Percentiles rank a stretch among this genome's conserved stretches.
These are phyloP conservation scores for Schlechtendalia chinensis DNA, from an alignment of 1,140 invertebrate species.

Conservation along the genomic window DNA sequence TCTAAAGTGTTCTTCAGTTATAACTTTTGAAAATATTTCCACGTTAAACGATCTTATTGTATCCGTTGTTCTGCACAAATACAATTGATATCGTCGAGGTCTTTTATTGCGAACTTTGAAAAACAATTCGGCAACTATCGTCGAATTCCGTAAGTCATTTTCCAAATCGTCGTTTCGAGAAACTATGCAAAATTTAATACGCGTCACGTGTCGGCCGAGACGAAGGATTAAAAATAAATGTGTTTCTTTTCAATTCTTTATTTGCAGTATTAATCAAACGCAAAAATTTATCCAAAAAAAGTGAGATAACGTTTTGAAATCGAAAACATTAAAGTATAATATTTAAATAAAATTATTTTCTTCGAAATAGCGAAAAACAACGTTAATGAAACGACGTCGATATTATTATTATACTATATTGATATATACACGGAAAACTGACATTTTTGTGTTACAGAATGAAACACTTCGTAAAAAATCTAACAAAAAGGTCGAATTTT, in stretches of 20 bases:
- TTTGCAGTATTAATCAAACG: too few species aligned
- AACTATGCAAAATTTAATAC: too few species aligned
- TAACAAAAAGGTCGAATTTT: background rate
- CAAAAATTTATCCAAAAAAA: too few species aligned
- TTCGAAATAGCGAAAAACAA: background rate
- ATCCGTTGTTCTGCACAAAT: too few species aligned
- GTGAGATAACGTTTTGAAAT: too few species aligned
- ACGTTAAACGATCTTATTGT: background rate
- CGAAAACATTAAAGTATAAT: too few species aligned
- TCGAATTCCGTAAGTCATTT: background rate
- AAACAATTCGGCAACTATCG: background rate
- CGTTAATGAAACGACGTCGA: background rate
- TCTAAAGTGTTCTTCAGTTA: background rate
- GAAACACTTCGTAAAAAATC: background rate
- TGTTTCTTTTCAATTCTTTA: too few species aligned
- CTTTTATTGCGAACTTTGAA: background rate
- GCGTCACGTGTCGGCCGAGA: too few species aligned
- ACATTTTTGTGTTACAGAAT: background rate
- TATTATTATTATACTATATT: background rate
- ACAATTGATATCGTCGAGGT: too few species aligned
- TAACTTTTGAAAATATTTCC: background rate
- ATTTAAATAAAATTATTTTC: too few species aligned
- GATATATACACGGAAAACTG: background rate
- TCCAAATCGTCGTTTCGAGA: too few species aligned
- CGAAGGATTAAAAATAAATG: too few species aligned